Base-by-base conservation (phyloP, 1,140 invertebrate genomes). In the Conopomorpha cramerella region DNA sequence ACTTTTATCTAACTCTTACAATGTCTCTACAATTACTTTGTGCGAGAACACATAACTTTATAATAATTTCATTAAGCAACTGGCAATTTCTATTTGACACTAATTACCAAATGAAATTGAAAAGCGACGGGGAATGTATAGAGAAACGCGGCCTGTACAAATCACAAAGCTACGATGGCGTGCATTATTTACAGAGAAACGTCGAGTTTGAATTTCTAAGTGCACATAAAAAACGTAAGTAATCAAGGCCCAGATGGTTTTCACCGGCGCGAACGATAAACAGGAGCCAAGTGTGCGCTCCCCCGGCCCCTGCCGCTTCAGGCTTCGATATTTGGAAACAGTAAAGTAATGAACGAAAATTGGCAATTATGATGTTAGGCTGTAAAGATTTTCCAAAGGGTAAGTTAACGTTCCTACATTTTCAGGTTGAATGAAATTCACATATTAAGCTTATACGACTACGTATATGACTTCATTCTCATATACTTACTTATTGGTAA, bases 201-300 rank as follows among this genome's bases (percentile, higher is more conserved):
- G 19, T 38, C 15, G 39, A 26, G 41, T 38, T 38, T 32, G 46
- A 54, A 46, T 53, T 56, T 47, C 39, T 49, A 53, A 61, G 55
- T 56, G 55, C 53, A 51, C 57, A 61, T 64, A 61, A 64, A 61
- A n/a, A 64, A 64, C 48, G 55, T 52, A 49, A 53, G 51, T 57
- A 64, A 64, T 64, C 60, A 64, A 46, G 30, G 43, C 47, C 52
- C 57, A 58, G 57, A 56, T 64, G 57, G 55, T 64, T 56, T 63
- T 55, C 46, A 55, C 43, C 45, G 46, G 51, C 49, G 45, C 55
- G n/a, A n/a, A n/a, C n/a, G n/a, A 61, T 64, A 64, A 64, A 64
- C 46, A 45, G 30, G 38, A 50, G 44, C 47, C 45, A 49, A 46
- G 55, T 56, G 54, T 61, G 61, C 58, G 61, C 57, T 46, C 52